Evolutionary conservation across 2,888 invertebrate genomes (phyloP), one percentile per base, ranked within the genome.

Genomic region (Heliconius hortense): DNA sequence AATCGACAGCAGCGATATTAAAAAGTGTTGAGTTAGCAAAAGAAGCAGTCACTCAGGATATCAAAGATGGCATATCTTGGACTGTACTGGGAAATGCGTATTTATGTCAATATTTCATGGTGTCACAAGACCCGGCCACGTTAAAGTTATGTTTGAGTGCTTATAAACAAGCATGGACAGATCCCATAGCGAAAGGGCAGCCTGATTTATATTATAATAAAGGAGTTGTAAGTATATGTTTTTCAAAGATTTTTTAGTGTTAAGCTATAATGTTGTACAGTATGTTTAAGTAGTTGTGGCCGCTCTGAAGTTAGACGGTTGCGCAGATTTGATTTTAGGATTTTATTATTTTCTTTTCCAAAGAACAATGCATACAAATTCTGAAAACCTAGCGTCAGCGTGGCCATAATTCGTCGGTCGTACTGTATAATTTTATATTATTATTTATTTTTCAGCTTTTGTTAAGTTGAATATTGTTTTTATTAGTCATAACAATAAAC

Each of bases 201-300:
- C 96, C 97, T 0, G 97, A 98, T 90, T 93, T 98, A 67, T 96
- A 97, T 90, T 97, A 96, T 86, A 98, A 98, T 89, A 96, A 96
- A 92, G 97, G 96, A 76, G 95, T 97, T 85, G 97, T 98, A 92
- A 95, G 96, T 95, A 81, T 53, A 78, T 24, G 39, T 43, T 21
- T 43, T 18, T 4, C 15, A 48, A 15, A 28, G 5, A 4, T 8
- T 53, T 53, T 53, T 53, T 15, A 2, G 4, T 15, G 4, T 15
- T 48, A 15, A 48, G 43, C 43, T 48, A 48, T 48, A 48, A 48
- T 39, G 10, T 39, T 39, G 10, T 39, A 39, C 8, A 39, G 10
- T 39, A 39, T 10, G 35, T 39, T 10, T 11, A 39, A 10, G 10
- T 1, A 39, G 2, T 39, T 11, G 39, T 39, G 39, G 39, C 11